Percentiles rank a stretch among this genome's conserved stretches.
phyloP scores from a whole-genome alignment of 2,888 invertebrate species.

The Drosophila longiperda region DNA sequence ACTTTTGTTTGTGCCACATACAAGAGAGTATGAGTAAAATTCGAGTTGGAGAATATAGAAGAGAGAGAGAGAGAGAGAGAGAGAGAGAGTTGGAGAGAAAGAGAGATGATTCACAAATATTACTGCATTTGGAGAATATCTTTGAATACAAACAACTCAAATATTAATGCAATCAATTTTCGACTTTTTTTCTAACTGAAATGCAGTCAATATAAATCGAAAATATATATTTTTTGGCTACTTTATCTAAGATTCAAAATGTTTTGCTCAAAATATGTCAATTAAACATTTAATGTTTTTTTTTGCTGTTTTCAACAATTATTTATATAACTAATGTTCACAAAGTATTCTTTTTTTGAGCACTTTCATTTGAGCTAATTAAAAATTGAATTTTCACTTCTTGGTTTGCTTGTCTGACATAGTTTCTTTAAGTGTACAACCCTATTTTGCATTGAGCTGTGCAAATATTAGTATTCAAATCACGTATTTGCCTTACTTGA shows the following conservation, averaged over 20 bases:
- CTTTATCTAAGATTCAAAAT: neutral
- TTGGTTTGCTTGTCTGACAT: slow-evolving; percentile 34
- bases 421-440: slow-evolving; percentile 26
- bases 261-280: too few species aligned
- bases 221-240: neutral
- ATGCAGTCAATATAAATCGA: neutral
- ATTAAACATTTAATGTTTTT: too few species aligned
- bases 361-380: slow-evolving; percentile 25
- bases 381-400: slow-evolving; percentile 12
- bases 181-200: neutral
- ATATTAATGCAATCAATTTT: slow-evolving; percentile 7
- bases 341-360: neutral
- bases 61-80: neutral
- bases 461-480: slow-evolving; percentile 68
- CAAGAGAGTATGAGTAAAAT: neutral
- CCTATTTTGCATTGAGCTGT: slow-evolving; percentile 18
- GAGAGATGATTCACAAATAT: slow-evolving; percentile 21
- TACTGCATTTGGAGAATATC: neutral
- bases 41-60: neutral
- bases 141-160: neutral
- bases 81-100: neutral
- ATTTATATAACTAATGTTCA: neutral
- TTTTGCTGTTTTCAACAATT: too few species aligned
- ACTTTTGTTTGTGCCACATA: neutral
- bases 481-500: slow-evolving; percentile 70